A percentile compares a stretch with the other conserved stretches of the same genome.
Evolutionary conservation across 2,888 invertebrate species (phyloP).

Genomic region (Neocrepidodera transversa): DNA sequence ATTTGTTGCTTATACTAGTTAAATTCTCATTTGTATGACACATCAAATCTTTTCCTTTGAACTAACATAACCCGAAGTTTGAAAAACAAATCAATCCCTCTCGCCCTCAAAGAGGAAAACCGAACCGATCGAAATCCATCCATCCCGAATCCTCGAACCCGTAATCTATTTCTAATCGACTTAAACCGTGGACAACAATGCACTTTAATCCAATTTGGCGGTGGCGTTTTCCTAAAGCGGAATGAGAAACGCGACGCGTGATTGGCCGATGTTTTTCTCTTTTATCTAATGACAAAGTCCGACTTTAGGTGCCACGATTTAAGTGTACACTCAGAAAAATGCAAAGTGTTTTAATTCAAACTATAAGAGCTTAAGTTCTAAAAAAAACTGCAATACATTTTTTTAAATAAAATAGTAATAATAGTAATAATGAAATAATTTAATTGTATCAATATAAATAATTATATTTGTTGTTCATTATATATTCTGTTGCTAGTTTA

Average conservation of each 20-base stretch:
- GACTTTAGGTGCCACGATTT: neutral
- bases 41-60: constrained; percentile 4
- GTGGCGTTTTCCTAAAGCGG: constrained; percentile 16
- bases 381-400: too few relatives aligned
- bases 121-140: constrained; percentile 3
- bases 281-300: neutral
- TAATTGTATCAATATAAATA: too few relatives aligned
- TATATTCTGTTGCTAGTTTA: too few relatives aligned
- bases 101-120: neutral
- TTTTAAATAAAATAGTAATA: too few relatives aligned
- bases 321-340: too few relatives aligned
- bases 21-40: neutral
- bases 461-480: too few relatives aligned
- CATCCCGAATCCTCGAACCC: constrained; percentile 13
- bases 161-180: constrained; percentile 32
- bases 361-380: too few relatives aligned
- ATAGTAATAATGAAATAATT: too few relatives aligned
- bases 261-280: constrained; percentile 5
- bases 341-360: too few relatives aligned
- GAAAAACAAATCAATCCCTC: constrained; percentile 1
- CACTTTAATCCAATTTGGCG: constrained; percentile 30
- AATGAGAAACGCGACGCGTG: constrained; percentile 18
- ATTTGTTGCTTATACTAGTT: neutral
- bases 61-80: neutral
- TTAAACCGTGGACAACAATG: constrained; percentile 31